phyloP scores from a whole-genome alignment of 2,113 vertebrate species.

The Albula glossodonta region DNA sequence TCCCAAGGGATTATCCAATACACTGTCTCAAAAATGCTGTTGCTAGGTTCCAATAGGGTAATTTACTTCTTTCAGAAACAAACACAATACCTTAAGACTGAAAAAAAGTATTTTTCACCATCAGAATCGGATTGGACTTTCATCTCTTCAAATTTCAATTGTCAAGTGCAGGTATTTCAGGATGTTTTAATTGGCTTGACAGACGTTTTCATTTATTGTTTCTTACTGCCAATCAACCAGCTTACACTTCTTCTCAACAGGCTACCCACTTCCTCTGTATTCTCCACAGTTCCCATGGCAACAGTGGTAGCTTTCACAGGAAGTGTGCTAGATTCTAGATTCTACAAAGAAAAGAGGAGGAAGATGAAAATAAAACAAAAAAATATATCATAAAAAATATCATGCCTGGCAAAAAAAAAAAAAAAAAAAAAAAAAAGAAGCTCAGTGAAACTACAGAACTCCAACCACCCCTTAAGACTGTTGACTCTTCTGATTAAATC shows the following conservation, averaged over 20 bases:
- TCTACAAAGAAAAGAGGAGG: neutral
- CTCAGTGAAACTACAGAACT: neutral
- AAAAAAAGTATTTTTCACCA: too few species aligned
- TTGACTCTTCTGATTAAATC: too few species aligned
- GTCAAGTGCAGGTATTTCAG: too few species aligned
- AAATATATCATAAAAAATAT: too few species aligned
- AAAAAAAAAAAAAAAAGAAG: neutral
- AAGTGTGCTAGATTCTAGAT: neutral
- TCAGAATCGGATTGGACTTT: neutral
- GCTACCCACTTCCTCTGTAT: neutral
- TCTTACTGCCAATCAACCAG: neutral
- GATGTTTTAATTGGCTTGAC: neutral
- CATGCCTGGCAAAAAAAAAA: neutral
- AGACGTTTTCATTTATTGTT: neutral
- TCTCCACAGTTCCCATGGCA: conserved; percentile 16
- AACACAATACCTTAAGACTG: too few species aligned
- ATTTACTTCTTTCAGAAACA: too few species aligned
- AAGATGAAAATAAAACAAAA: neutral
- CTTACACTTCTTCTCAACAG: neutral
- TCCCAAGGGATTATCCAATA: too few species aligned
- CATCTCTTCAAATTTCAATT: neutral
- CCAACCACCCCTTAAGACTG: too few species aligned
- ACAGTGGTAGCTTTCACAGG: conserved; percentile 10
- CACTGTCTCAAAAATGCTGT: too few species aligned
- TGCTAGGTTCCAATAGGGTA: too few species aligned